phyloP scores from a whole-genome alignment of 92 coral and sea anemone genomes.

The Umimayanthus chanpuru region DNA sequence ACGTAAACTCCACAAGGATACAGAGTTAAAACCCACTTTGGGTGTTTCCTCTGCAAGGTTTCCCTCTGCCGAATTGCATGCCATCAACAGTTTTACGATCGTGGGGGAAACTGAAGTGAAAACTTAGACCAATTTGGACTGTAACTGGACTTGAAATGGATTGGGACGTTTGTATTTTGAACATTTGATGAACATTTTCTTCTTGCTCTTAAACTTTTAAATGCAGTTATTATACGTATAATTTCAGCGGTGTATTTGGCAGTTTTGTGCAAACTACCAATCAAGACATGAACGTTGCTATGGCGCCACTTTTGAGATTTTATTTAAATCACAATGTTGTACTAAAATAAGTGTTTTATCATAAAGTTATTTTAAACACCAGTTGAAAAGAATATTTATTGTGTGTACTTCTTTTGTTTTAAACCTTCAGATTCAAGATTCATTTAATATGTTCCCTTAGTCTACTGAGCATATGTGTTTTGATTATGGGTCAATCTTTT shows the following conservation, averaged over 20 bases:
- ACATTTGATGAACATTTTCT: background rate
- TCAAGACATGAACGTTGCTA: background rate
- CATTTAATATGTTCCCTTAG: background rate
- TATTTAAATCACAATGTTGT: slow-evolving; percentile 4
- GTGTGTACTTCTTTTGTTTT: slow-evolving; percentile 13
- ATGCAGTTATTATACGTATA: background rate
- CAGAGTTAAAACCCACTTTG: background rate
- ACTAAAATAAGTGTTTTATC: background rate
- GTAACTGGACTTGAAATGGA: background rate
- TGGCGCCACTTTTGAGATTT: slow-evolving; percentile 14
- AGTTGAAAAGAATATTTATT: background rate
- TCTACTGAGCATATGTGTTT: slow-evolving; percentile 25
- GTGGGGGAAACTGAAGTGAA: slow-evolving; percentile 11
- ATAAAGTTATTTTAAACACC: background rate
- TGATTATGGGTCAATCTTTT: background rate
- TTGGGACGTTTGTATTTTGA: slow-evolving; percentile 1
- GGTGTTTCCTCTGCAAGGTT: background rate
- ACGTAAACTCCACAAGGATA: slow-evolving; percentile 14
- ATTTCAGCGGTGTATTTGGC: slow-evolving; percentile 1
- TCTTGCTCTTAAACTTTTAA: slow-evolving; percentile 1
- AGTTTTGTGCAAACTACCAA: slow-evolving; percentile 4
- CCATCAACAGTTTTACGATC: slow-evolving; percentile 3
- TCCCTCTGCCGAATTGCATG: slow-evolving; percentile 2
- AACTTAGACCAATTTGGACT: slow-evolving; percentile 1
- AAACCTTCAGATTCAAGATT: slow-evolving; percentile 2